Base-by-base conservation (phyloP, 2,797 vertebrate species). In the Tarsius wallacei region DNA sequence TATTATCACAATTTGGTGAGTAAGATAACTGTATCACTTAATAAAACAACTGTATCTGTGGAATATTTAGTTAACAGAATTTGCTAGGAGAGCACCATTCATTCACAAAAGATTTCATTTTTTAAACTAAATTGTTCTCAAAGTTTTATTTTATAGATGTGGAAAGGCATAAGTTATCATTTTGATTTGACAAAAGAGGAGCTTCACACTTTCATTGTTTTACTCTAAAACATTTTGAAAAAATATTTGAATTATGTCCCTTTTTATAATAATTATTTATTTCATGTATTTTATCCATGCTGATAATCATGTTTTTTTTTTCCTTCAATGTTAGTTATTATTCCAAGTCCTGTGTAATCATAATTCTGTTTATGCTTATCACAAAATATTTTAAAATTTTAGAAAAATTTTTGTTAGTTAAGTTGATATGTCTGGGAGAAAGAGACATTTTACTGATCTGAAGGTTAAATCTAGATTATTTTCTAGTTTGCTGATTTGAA, bases 141-240 rank as follows among this genome's bases (percentile, higher is more conserved):
- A 74, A 70, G 5, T 82, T 21, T 78, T 61, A 36, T 42, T 1
- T 16, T 91, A 24, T 36, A 91, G 0, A 81, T 8, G 81, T 84
- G 84, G 15, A 74, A 5, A 83, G 4, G 9, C 71, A 33, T 49
- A 68, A 83, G 51, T 93, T 85, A 55, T 33, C 28, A 66, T 84
- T 73, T 28, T 88, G 26, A 89, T 89, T 89, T 28, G 16, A 70
- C 8, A 82, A 91, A 71, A 91, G 12, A 57, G 0, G 0, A 15
- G 82, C 47, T 2, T 76, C 16, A n/a, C 1, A 83, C 14, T 84
- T 86, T 19, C 13, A 47, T 91, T 76, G 13, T 71, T 33, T 51
- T 68, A 36, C 47, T 82, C 13, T 49, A 36, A 92, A 82, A 91
- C 49, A 87, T 78, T 94, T 94, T 91, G 42, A 21, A 88, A 94